These are phyloP conservation scores for Anguilla obscura DNA, from an alignment of 2,797 vertebrate species.

Conservation along the genomic window DNA sequence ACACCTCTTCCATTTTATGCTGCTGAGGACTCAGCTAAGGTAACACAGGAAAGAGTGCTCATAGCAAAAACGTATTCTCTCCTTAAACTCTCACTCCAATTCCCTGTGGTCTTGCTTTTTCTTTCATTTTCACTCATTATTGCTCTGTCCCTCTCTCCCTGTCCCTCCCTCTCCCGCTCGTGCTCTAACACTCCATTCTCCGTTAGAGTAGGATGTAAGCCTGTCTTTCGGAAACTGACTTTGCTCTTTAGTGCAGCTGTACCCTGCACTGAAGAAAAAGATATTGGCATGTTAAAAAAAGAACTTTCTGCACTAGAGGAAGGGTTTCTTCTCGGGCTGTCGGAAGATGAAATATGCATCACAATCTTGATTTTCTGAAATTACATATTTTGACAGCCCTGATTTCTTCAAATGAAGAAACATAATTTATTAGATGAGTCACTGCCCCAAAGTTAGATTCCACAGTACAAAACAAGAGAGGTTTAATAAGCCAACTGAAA, in stretches of 20 bases:
- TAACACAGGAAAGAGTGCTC: not conserved
- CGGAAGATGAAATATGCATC: no score
- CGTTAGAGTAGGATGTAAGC: not conserved
- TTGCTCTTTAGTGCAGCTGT: not conserved
- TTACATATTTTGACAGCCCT: no score
- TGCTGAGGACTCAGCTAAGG: not conserved
- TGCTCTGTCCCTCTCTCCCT: not conserved
- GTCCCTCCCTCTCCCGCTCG: not conserved
- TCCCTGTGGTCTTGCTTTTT: not conserved
- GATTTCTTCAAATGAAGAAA: not conserved
- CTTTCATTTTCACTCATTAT: not conserved
- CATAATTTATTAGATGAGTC: not conserved
- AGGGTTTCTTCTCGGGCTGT: no score
- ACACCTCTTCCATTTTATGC: not conserved
- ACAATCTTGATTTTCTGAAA: no score
- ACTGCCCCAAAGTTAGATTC: not conserved
- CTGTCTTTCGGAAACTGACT: not conserved
- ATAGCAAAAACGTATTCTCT: not conserved
- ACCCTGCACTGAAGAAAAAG: not conserved
- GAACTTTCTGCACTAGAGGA: no score
- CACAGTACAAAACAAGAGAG: not conserved
- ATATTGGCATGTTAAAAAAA: not conserved
- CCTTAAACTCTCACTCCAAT: not conserved
- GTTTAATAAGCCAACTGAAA: not conserved
- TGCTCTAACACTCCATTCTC: not conserved